Conservation (phyloP, 2,113 vertebrate species). For the Triplophysa siluroides region DNA sequence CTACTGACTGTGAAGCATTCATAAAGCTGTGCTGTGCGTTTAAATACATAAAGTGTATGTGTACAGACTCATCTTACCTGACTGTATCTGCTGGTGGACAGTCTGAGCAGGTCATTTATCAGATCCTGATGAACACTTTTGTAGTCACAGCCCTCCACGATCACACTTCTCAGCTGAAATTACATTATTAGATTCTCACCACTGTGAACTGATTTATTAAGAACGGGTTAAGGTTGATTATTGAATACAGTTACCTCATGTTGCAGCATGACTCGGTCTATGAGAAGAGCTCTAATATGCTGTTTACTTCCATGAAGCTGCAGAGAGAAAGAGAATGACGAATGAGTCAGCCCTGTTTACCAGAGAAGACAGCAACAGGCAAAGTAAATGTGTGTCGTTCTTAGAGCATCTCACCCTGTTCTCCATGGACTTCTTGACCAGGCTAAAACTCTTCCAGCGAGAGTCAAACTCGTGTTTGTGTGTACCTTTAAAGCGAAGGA, state of each 20-base stretch:
- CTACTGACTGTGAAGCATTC: too few relatives aligned
- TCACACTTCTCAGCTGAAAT: slow-evolving; percentile 81
- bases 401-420: slow-evolving; percentile 82
- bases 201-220: not conserved
- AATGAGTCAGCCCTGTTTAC: not conserved
- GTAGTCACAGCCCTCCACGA: slow-evolving; percentile 92
- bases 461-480: slow-evolving; percentile 98
- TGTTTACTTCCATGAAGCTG: slow-evolving; percentile 95
- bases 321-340: slow-evolving; percentile 44
- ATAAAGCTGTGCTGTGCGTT: too few relatives aligned
- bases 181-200: not conserved
- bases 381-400: slow-evolving; percentile 12
- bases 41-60: not conserved
- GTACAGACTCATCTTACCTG: slow-evolving; percentile 76
- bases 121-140: slow-evolving; percentile 88
- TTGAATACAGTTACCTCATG: slow-evolving; percentile 81
- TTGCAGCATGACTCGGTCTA: slow-evolving; percentile 97
- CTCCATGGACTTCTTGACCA: slow-evolving; percentile 99
- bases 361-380: not conserved
- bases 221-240: not conserved
- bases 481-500: slow-evolving; percentile 93
- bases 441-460: slow-evolving; percentile 96
- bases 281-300: slow-evolving; percentile 92
- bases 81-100: slow-evolving; percentile 95
- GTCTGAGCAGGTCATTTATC: slow-evolving; percentile 88